Percentiles rank a stretch among this genome's conserved stretches.
These are phyloP conservation scores for Eurypyga helias DNA, from an alignment of 2,113 vertebrate genomes.

Conservation along the genomic window DNA sequence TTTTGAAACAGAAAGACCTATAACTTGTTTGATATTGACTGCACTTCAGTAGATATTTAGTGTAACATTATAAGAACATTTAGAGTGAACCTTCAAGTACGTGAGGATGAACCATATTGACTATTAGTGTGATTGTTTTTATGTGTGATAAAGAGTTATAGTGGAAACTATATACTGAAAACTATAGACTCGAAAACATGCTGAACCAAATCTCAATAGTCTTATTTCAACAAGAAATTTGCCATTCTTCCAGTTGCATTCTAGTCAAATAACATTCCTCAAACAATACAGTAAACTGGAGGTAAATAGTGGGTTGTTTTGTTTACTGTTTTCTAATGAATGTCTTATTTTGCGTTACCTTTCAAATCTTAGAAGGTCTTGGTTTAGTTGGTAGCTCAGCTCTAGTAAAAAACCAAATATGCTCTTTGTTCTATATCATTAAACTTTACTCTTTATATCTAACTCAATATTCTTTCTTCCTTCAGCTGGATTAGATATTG, in stretches of 20 bases:
- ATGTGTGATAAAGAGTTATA: not conserved
- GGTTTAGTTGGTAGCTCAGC: not conserved
- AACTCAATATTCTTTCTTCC: conserved; percentile 27
- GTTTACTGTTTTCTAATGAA: not conserved
- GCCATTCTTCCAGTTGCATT: not conserved
- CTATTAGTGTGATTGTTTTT: not conserved
- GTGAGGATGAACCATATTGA: not conserved
- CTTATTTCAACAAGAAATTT: not conserved
- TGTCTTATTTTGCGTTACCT: not conserved
- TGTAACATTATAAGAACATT: not conserved
- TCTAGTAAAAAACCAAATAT: not conserved
- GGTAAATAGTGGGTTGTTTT: not conserved
- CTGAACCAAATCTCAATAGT: not conserved
- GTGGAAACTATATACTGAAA: not conserved
- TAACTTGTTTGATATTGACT: not conserved
- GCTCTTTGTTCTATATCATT: not conserved
- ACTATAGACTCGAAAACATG: not conserved
- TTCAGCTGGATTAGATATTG: conserved; percentile 87
- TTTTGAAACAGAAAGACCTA: not conserved
- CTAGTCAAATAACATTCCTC: not conserved
- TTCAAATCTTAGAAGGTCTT: not conserved
- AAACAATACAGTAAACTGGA: not conserved
- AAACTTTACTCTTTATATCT: not conserved
- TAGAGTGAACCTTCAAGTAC: not conserved
- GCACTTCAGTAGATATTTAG: not conserved